Evolutionary conservation across 1,140 invertebrate genomes (phyloP), one percentile per base, ranked within the genome.

Genomic region (Drosophila dunni): DNA sequence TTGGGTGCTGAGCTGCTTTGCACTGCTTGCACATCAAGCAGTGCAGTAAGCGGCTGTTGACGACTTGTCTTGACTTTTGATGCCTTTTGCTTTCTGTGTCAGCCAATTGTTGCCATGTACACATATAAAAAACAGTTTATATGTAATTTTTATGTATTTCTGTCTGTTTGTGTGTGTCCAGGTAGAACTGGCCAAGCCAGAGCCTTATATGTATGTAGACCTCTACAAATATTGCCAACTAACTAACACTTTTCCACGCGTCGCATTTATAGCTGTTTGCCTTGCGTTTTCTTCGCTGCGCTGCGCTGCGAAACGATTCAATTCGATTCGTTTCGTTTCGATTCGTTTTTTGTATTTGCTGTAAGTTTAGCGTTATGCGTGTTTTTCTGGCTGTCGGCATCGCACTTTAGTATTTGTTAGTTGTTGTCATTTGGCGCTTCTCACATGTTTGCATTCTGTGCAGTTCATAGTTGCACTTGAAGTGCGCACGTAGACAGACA

Each of bases 391-490:
- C 42, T 50, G 74, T 70, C 61, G 72, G 50, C 66, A 62, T 54
- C 68, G 64, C 33, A 44, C 40, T 36, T 40, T 46, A 46, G 58
- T 64, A 42, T 51, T 44, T 64, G 50, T 15, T 58, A 33, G 33
- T 60, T 76, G 58, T 71, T 78, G 48, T 65, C 46, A 68, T 73
- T 83, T 71, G 51, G 72, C 81, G 77, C 77, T 77, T 80, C 77
- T 78, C 71, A 61, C 75, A 40, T 77, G 53, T 67, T 60, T 72
- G 69, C 74, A 66, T 44, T 68, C 63, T 74, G 50, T 74, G 79
- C 82, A 89, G 84, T 88, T 88, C 82, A 63, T 75, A 89, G 88
- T 83, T 88, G 80, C 80, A 83, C 72, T 88, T 83, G 66, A 61
- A 83, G 62, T 84, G 79, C 64, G 67, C 80, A 89, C 80, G 80